Conservation (phyloP, 1,140 invertebrate genomes). For the Drosophila repletoides region DNA sequence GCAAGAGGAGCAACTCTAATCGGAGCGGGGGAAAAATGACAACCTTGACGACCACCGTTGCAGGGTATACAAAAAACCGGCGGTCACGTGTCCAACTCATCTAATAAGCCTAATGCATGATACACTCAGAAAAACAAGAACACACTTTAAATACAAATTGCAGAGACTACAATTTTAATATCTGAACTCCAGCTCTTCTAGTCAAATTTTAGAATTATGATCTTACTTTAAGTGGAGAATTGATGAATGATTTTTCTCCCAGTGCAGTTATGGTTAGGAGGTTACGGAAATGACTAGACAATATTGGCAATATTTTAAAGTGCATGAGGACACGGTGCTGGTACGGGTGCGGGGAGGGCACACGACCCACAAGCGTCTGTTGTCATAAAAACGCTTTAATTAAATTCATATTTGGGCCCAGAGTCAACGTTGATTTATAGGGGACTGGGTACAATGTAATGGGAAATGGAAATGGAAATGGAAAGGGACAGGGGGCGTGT, state of each 20-base stretch:
- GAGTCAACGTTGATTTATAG: conserved; percentile 63
- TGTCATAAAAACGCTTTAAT: conserved; percentile 75
- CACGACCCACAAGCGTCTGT: conserved; percentile 62
- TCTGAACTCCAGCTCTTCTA: too few relatives aligned
- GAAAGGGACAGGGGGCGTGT: not conserved
- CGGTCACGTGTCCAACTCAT: conserved; percentile 67
- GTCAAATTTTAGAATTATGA: too few relatives aligned
- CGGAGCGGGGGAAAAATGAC: conserved; percentile 12
- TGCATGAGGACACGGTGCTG: conserved; percentile 16
- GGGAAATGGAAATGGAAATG: not conserved
- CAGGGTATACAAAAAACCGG: conserved; percentile 50
- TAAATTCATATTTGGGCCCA: conserved; percentile 72
- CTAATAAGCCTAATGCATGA: conserved; percentile 77
- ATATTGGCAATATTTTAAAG: conserved; percentile 80
- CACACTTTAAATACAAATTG: too few relatives aligned
- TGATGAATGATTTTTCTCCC: too few relatives aligned
- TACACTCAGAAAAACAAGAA: not conserved
- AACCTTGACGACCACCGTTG: conserved; percentile 65
- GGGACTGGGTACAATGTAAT: not conserved
- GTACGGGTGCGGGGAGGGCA: not conserved
- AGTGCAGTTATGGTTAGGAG: conserved; percentile 33
- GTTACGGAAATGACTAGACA: conserved; percentile 65
- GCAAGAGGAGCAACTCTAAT: conserved; percentile 30
- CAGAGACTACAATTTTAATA: too few relatives aligned
- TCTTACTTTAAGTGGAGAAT: too few relatives aligned